These are phyloP conservation scores for Cremastinae sp. DNA, from an alignment of 2,888 invertebrate genomes.

Conservation along the genomic window DNA sequence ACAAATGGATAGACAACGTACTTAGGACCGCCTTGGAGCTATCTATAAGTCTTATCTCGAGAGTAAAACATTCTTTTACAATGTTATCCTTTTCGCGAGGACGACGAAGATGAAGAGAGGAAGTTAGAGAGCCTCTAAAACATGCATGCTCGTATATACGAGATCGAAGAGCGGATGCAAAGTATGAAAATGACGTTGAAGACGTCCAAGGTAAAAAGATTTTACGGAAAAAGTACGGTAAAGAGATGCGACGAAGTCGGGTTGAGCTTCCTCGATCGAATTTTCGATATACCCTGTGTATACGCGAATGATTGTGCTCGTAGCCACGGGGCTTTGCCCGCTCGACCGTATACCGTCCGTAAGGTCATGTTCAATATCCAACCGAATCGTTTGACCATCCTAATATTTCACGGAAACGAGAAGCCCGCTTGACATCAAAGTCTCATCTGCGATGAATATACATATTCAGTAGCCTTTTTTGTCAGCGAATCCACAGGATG, in stretches of 20 bases:
- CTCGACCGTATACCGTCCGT: constrained; percentile 17
- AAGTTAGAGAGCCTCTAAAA: neutral
- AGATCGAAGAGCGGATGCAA: neutral
- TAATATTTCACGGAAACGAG: constrained; percentile 34
- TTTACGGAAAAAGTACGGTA: neutral
- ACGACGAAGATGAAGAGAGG: neutral
- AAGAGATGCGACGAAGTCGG: neutral
- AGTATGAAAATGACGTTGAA: constrained; percentile 9
- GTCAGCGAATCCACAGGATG: no score
- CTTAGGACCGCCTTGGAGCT: no score
- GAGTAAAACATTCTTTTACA: neutral
- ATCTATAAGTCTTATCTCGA: no score
- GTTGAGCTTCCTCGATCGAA: constrained; percentile 6
- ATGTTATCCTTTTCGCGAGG: neutral
- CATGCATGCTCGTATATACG: neutral
- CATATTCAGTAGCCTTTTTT: constrained; percentile 33
- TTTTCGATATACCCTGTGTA: constrained; percentile 14
- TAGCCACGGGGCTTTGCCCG: constrained; percentile 14
- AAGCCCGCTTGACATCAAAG: constrained; percentile 50
- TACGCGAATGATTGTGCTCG: neutral
- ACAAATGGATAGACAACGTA: no score
- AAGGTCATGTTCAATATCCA: constrained; percentile 46
- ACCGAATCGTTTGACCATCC: constrained; percentile 40
- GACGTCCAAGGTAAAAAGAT: constrained; percentile 3
- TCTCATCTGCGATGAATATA: constrained; percentile 25